These are phyloP conservation scores for Tokudaia tokunoshimensis DNA, from an alignment of 2,797 vertebrate species.

Conservation along the genomic window DNA sequence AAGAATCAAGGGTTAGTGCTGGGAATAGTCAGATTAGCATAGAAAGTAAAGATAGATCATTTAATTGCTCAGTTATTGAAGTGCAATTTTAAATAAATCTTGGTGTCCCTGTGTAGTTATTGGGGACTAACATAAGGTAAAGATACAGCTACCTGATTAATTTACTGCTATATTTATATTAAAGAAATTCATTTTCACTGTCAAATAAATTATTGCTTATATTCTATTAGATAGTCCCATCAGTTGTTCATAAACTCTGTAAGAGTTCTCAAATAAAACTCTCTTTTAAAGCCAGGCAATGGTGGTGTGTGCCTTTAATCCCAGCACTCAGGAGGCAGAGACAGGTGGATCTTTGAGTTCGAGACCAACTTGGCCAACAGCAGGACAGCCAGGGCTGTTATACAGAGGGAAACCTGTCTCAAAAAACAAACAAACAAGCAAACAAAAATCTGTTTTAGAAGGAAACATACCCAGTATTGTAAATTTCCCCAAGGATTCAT, in stretches of 20 bases:
- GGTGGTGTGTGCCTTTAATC: not conserved
- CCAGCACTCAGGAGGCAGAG: not conserved
- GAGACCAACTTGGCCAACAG: not conserved
- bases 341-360: not conserved
- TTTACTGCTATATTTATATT: not conserved
- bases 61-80: not conserved
- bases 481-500: not conserved
- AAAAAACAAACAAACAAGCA: not conserved
- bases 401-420: not conserved
- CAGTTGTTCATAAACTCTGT: not conserved
- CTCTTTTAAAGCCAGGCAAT: not conserved
- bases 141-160: not conserved
- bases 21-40: not conserved
- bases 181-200: not conserved
- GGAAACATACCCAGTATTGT: not conserved
- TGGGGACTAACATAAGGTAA: not conserved
- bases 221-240: not conserved
- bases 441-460: not conserved
- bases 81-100: not conserved
- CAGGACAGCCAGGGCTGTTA: not conserved
- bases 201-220: not conserved
- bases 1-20: not conserved
- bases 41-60: not conserved
- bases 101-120: not conserved
- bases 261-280: not conserved